Conservation (phyloP, 2,113 vertebrate genomes). For the Bujurquina vittata region DNA sequence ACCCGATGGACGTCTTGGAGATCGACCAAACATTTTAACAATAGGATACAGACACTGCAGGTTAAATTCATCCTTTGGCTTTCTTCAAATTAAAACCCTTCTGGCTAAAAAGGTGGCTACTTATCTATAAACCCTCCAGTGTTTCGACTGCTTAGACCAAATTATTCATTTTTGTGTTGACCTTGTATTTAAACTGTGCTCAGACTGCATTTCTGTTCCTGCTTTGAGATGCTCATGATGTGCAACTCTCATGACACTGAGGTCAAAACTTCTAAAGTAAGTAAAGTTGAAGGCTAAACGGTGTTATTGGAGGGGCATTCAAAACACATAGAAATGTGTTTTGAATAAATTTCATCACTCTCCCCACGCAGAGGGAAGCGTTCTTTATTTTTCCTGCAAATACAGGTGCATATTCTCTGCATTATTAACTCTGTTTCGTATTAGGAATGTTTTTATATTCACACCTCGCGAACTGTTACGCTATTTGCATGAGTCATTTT, state of each 20-base stretch:
- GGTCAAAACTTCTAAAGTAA: slow-evolving; percentile 4
- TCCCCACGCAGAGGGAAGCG: neutral
- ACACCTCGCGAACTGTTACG: neutral
- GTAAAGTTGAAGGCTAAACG: slow-evolving; percentile 7
- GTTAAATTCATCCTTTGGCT: slow-evolving; percentile 26
- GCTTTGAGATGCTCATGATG: neutral
- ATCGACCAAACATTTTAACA: slow-evolving; percentile 36
- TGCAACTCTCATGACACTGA: slow-evolving; percentile 11
- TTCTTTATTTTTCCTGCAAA: neutral
- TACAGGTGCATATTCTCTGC: neutral
- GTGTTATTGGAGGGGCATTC: neutral
- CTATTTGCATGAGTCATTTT: neutral
- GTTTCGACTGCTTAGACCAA: neutral
- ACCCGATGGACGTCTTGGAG: slow-evolving; percentile 39
- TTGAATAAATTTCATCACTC: neutral
- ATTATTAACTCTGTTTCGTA: neutral
- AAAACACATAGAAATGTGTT: neutral
- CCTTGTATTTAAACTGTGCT: slow-evolving; percentile 14
- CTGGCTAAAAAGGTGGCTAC: slow-evolving; percentile 17
- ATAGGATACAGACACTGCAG: slow-evolving; percentile 7
- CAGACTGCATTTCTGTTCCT: neutral
- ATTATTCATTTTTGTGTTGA: slow-evolving; percentile 27
- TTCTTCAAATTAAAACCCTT: slow-evolving; percentile 15
- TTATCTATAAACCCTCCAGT: neutral
- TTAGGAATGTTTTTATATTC: neutral